Conservation (phyloP, 2,888 invertebrate species). For the Sphinx pinastri region DNA sequence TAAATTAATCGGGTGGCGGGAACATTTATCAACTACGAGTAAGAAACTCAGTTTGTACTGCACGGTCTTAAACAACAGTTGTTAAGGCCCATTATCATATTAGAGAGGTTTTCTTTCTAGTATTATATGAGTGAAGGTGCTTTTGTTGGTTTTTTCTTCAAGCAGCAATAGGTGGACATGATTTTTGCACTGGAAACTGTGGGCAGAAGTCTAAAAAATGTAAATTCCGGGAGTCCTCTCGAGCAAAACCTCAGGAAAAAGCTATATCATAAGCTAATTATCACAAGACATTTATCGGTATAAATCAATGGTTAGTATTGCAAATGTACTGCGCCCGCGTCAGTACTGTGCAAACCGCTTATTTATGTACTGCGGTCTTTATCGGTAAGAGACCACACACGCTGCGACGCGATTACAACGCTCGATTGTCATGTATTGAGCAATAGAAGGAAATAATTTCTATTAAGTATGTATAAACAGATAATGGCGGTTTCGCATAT, state of each 20-base stretch:
- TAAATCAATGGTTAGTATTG: background rate
- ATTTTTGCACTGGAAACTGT: too few relatives aligned
- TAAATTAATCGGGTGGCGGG: conserved; percentile 6
- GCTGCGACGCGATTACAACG: background rate
- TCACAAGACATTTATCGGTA: background rate
- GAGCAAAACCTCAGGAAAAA: too few relatives aligned
- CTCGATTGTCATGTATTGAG: background rate
- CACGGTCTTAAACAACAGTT: too few relatives aligned
- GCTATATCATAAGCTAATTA: background rate
- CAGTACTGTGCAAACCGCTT: background rate
- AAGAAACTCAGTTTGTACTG: background rate
- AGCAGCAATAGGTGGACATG: too few relatives aligned
- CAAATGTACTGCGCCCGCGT: background rate
- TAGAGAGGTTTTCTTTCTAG: too few relatives aligned
- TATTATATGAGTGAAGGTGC: too few relatives aligned
- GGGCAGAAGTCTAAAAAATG: too few relatives aligned
- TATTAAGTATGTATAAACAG: too few relatives aligned
- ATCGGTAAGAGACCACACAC: conserved; percentile 13
- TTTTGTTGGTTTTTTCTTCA: too few relatives aligned
- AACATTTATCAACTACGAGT: background rate
- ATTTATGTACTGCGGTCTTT: conserved; percentile 12
- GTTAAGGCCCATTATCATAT: too few relatives aligned
- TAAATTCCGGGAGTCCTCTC: too few relatives aligned
- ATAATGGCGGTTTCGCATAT: too few relatives aligned
- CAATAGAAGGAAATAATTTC: background rate